These are phyloP conservation scores for Daktulosphaira vitifoliae DNA, from an alignment of 1,140 invertebrate species.

Conservation along the genomic window DNA sequence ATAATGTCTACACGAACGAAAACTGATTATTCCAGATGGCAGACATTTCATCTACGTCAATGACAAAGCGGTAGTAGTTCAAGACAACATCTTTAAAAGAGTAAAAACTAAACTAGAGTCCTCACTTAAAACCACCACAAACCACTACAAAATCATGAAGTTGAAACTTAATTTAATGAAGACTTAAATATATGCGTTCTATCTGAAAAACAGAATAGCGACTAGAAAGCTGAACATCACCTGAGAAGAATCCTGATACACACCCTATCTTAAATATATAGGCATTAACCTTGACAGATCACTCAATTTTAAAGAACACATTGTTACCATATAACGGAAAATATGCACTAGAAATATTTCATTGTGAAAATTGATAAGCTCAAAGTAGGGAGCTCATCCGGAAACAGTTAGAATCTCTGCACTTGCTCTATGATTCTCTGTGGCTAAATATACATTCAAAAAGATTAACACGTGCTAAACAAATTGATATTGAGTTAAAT, in stretches of 20 bases:
- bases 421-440: constrained; percentile 4
- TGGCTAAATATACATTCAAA: neutral
- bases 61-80: constrained; percentile 15
- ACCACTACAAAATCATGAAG: neutral
- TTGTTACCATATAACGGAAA: neutral
- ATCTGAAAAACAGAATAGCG: constrained; percentile 48
- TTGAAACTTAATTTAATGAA: neutral
- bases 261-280: neutral
- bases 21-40: neutral
- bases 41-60: constrained; percentile 27
- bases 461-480: constrained; percentile 3
- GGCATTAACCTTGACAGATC: constrained; percentile 17
- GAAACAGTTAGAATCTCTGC: neutral
- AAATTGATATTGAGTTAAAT: constrained; percentile 1
- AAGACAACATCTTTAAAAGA: constrained; percentile 18
- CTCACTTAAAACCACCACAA: neutral
- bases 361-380: constrained; percentile 3
- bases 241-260: neutral
- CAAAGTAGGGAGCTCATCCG: constrained; percentile 22
- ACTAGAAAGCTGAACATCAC: constrained; percentile 44
- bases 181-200: constrained; percentile 34
- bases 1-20: constrained; percentile 39
- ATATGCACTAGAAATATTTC: neutral
- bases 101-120: neutral
- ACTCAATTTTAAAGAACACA: constrained; percentile 15